A percentile compares a stretch with the other conserved stretches of the same genome.
Evolutionary conservation across 2,888 invertebrate genomes (phyloP).

Genomic region (Noctua comes): DNA sequence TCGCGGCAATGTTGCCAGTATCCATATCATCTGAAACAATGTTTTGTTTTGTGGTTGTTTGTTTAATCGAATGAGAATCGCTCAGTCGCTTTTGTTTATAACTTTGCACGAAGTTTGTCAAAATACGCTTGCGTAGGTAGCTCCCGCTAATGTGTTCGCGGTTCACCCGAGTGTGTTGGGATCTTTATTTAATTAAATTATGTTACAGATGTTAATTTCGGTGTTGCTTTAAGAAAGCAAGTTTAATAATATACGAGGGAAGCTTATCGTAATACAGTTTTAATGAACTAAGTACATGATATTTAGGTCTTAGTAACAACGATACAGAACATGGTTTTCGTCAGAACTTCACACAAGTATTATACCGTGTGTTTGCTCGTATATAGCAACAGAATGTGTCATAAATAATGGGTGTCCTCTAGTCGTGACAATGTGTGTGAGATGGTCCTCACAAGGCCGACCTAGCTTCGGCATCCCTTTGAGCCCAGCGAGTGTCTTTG

Average conservation of each 20-base stretch:
- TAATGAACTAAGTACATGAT: conserved; percentile 25
- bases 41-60: conserved; percentile 56
- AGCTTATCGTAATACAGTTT: conserved; percentile 25
- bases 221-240: conserved; percentile 22
- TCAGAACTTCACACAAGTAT: background rate
- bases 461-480: conserved; percentile 56
- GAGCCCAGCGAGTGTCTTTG: conserved; percentile 51
- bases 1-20: conserved; percentile 42
- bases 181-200: conserved; percentile 49
- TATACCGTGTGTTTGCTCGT: background rate
- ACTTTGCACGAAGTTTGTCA: conserved; percentile 53
- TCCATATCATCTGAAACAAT: conserved; percentile 55
- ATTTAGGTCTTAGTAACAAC: background rate
- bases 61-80: conserved; percentile 61
- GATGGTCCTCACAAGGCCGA: conserved; percentile 43
- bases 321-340: background rate
- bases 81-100: conserved; percentile 52
- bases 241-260: conserved; percentile 1
- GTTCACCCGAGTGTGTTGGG: conserved; percentile 26
- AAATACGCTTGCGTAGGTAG: conserved; percentile 32
- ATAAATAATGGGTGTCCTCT: conserved; percentile 49
- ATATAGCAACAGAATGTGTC: conserved; percentile 29
- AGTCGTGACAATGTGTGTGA: conserved; percentile 43
- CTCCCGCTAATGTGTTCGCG: conserved; percentile 44
- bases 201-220: conserved; percentile 37